Conservation (phyloP, 2,113 vertebrate species). For the Aythya baeri region DNA sequence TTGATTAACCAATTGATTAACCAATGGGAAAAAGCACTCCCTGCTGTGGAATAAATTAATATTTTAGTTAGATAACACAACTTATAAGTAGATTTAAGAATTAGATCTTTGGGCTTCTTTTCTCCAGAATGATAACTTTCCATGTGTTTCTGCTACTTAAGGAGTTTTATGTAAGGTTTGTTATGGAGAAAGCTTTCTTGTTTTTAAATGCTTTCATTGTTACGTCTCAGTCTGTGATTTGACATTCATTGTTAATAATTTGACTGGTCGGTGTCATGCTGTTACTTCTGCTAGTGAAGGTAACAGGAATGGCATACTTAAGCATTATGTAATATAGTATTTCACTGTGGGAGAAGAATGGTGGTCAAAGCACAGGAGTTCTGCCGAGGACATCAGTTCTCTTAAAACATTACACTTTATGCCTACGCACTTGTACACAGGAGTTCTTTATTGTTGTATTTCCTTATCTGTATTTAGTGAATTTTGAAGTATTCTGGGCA, state of each 20-base stretch:
- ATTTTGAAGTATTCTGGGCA: background rate
- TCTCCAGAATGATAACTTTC: background rate
- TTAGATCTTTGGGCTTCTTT: rapidly evolving
- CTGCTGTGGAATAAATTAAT: background rate
- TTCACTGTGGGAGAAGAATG: background rate
- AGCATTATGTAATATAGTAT: background rate
- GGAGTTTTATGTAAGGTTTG: background rate
- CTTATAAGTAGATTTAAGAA: background rate
- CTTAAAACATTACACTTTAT: background rate
- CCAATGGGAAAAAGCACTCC: background rate
- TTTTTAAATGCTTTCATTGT: background rate
- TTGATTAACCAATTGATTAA: background rate
- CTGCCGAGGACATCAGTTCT: background rate
- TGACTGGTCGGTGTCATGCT: background rate
- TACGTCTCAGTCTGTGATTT: background rate
- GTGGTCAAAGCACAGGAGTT: background rate
- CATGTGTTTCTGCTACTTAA: background rate
- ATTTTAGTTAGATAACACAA: background rate
- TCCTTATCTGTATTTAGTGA: background rate
- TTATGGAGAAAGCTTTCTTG: background rate
- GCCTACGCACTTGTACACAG: background rate
- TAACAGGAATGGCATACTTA: background rate
- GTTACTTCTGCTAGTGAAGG: background rate
- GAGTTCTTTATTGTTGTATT: background rate
- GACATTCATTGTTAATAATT: background rate